Conservation (phyloP, 2,113 vertebrate species). For the Embiotoca jacksoni region DNA sequence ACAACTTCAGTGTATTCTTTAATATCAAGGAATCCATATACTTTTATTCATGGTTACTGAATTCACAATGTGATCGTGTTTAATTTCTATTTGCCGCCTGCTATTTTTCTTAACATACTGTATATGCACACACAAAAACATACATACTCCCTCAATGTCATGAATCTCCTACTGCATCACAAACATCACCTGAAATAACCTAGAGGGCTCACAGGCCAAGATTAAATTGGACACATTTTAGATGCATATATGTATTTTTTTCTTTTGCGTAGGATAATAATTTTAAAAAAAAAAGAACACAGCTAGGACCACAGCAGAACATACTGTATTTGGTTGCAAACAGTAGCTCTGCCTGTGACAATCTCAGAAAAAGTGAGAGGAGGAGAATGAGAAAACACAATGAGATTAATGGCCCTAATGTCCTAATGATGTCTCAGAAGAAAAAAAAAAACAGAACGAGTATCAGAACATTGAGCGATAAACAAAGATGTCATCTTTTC, state of each 20-base stretch:
- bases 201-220: not conserved
- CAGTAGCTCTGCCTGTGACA: conserved; percentile 11
- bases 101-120: not conserved
- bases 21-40: too few relatives aligned
- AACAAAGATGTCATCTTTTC: conserved; percentile 77
- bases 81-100: not conserved
- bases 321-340: conserved; percentile 16
- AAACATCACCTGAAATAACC: not conserved
- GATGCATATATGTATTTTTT: not conserved
- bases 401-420: conserved; percentile 54
- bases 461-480: conserved; percentile 63
- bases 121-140: not conserved
- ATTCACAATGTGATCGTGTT: not conserved
- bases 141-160: not conserved
- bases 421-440: conserved; percentile 60
- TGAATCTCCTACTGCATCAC: not conserved
- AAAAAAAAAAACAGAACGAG: conserved; percentile 39
- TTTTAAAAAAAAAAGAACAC: not conserved
- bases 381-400: conserved; percentile 36
- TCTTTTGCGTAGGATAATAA: not conserved
- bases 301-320: not conserved
- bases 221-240: not conserved
- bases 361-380: conserved; percentile 30
- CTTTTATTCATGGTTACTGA: too few relatives aligned
- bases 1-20: not conserved